Conservation (phyloP, 1,140 invertebrate species). For the Drosophila sturtevanti region DNA sequence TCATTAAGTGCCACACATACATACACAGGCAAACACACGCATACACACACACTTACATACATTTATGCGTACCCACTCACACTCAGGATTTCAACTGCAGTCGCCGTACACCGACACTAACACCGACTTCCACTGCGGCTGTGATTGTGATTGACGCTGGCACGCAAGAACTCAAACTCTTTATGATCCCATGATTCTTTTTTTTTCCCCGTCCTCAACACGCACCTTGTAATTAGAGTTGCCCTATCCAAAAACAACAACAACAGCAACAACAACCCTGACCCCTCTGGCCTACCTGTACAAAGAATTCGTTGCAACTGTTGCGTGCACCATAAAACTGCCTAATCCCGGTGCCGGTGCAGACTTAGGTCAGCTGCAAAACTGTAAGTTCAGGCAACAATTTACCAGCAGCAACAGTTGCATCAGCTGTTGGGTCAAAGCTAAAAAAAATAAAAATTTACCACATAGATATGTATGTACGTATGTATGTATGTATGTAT, state of each 20-base stretch:
- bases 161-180: slow-evolving; percentile 57
- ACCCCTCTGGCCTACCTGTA: neutral
- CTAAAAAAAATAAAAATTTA: neutral
- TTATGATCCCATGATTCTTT: slow-evolving; percentile 8
- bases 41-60: slow-evolving; percentile 3
- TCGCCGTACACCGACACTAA: neutral
- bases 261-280: slow-evolving; percentile 5
- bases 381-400: neutral
- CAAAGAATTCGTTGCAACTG: slow-evolving; percentile 33
- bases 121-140: neutral
- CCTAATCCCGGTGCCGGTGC: slow-evolving; percentile 48
- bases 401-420: slow-evolving; percentile 32
- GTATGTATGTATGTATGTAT: too few species aligned
- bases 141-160: slow-evolving; percentile 67
- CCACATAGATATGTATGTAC: too few species aligned
- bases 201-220: neutral
- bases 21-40: slow-evolving; percentile 4
- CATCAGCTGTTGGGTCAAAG: slow-evolving; percentile 63
- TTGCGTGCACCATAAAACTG: slow-evolving; percentile 65
- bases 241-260: slow-evolving; percentile 31
- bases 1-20: slow-evolving; percentile 65
- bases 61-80: neutral
- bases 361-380: slow-evolving; percentile 40
- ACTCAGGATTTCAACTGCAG: slow-evolving; percentile 4
- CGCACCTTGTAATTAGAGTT: slow-evolving; percentile 55